A percentile compares a stretch with the other conserved stretches of the same genome.
Evolutionary conservation across 2,797 vertebrate species (phyloP).

Genomic region (Stomatorhinus walkeri): DNA sequence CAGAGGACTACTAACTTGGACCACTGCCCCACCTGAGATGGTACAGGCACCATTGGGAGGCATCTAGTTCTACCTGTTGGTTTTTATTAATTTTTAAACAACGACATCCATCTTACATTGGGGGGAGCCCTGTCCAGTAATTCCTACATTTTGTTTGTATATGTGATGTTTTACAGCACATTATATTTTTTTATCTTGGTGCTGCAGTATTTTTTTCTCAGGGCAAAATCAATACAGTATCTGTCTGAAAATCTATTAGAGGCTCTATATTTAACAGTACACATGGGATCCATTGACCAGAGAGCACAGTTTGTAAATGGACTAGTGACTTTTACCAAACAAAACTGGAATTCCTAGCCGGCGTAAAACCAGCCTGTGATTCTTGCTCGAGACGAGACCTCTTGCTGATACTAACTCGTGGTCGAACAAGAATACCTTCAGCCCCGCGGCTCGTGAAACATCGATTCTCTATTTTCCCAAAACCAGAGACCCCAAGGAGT

Average conservation of each 20-base stretch:
- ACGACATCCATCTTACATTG: neutral
- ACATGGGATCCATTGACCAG: conserved; percentile 29
- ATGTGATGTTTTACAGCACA: conserved; percentile 32
- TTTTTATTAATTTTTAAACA: neutral
- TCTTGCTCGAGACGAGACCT: neutral
- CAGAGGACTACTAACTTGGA: neutral
- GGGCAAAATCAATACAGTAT: conserved; percentile 37
- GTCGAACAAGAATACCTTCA: neutral
- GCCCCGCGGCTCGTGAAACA: neutral
- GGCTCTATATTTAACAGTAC: conserved; percentile 29
- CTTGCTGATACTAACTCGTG: neutral
- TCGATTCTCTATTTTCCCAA: neutral
- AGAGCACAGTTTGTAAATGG: conserved; percentile 31
- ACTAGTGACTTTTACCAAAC: conserved; percentile 43
- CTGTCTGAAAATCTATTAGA: conserved; percentile 39
- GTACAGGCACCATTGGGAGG: neutral
- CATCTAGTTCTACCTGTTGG: neutral
- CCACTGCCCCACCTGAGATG: neutral
- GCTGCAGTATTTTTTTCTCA: conserved; percentile 31
- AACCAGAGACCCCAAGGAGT: neutral
- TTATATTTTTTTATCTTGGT: conserved; percentile 32
- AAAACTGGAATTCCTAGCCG: conserved; percentile 44
- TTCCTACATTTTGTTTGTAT: conserved; percentile 23
- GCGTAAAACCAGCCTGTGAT: conserved; percentile 40
- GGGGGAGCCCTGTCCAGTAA: neutral